Percentiles rank a stretch among this genome's conserved stretches.
phyloP scores from a whole-genome alignment of 1,140 invertebrate species.

The Neodiprion virginianus region DNA sequence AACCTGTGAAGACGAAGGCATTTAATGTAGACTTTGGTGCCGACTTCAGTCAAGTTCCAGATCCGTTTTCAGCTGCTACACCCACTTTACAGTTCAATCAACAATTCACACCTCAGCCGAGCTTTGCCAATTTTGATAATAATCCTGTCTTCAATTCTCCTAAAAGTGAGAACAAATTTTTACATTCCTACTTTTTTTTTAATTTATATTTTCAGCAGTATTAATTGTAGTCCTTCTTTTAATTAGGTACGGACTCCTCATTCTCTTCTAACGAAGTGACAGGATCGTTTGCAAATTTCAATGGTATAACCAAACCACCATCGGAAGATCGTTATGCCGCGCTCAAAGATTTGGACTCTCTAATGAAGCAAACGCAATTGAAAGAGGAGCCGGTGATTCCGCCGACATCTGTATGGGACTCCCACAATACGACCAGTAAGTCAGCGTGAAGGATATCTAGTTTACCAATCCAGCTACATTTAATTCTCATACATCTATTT shows the following conservation, averaged over 20 bases:
- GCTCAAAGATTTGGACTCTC: constrained; percentile 78
- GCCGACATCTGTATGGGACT: constrained; percentile 48
- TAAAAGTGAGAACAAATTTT: constrained; percentile 52
- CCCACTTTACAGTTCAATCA: constrained; percentile 41
- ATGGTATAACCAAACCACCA: constrained; percentile 57
- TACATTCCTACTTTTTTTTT: constrained; percentile 22
- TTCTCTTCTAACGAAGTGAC: constrained; percentile 24
- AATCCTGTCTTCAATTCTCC: constrained; percentile 71
- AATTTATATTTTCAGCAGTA: constrained; percentile 13
- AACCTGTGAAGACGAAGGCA: constrained; percentile 53
- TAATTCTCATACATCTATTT: constrained; percentile 15
- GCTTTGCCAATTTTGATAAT: constrained; percentile 79
- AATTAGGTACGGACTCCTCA: constrained; percentile 45
- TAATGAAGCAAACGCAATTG: constrained; percentile 66
- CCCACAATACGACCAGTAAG: constrained; percentile 52
- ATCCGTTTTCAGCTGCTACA: constrained; percentile 46
- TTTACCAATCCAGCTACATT: not conserved
- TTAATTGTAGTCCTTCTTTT: constrained; percentile 38
- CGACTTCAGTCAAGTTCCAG: constrained; percentile 67
- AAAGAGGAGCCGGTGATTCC: constrained; percentile 47
- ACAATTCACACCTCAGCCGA: constrained; percentile 53
- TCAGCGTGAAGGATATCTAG: not conserved
- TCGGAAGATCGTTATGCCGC: constrained; percentile 82
- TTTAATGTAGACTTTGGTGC: constrained; percentile 68
- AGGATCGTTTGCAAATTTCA: constrained; percentile 32